phyloP scores from a whole-genome alignment of 2,113 vertebrate genomes.

The Psammodynastes pulverulentus region DNA sequence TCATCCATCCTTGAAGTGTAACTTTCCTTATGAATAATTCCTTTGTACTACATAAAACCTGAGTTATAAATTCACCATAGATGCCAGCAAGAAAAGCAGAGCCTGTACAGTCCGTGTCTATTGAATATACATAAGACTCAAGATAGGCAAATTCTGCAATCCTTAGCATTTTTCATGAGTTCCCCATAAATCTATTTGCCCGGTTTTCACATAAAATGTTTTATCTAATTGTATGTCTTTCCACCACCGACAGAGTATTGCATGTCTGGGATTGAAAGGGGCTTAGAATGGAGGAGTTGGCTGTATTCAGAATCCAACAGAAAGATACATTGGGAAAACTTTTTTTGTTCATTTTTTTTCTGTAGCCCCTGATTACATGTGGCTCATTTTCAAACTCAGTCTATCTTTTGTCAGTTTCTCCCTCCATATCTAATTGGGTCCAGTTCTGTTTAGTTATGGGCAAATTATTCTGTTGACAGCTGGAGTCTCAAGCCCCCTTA shows the following conservation, averaged over 20 bases:
- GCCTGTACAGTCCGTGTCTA: not conserved
- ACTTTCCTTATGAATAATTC: not conserved
- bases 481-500: not conserved
- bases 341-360: not conserved
- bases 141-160: not conserved
- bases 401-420: not conserved
- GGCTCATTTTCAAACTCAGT: not conserved
- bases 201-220: not conserved
- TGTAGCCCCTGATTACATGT: not conserved
- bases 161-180: not conserved
- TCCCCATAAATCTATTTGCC: not conserved
- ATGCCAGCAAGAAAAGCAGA: not conserved
- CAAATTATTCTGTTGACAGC: not conserved
- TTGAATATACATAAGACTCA: not conserved
- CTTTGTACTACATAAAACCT: not conserved
- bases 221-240: not conserved
- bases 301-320: not conserved
- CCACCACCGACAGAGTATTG: not conserved
- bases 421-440: not conserved
- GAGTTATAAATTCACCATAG: not conserved
- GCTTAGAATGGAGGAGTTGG: not conserved
- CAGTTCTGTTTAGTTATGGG: not conserved
- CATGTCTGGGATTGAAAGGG: not conserved
- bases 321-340: not conserved
- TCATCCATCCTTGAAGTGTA: not conserved